phyloP scores from a whole-genome alignment of 2,797 vertebrate species.

The Silurus aristotelis region DNA sequence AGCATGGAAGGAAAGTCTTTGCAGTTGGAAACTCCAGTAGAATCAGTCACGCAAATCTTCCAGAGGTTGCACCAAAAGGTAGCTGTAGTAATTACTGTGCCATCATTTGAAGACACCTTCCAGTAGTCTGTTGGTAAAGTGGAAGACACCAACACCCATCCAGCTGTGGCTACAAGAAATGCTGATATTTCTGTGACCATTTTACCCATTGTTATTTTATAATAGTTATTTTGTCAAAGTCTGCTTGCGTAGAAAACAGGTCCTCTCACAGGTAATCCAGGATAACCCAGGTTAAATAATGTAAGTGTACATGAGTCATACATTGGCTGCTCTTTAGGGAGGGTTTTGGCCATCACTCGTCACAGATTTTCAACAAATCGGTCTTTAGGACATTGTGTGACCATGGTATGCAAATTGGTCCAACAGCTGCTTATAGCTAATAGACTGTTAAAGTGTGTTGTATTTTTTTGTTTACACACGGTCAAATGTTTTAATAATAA shows the following conservation, averaged over 20 bases:
- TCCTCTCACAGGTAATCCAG: conserved; percentile 38
- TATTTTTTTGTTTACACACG: not conserved
- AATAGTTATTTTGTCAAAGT: not conserved
- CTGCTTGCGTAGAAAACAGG: conserved; percentile 23
- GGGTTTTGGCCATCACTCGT: conserved; percentile 26
- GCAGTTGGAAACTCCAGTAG: conserved; percentile 93
- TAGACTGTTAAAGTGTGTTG: not conserved
- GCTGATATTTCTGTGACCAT: conserved; percentile 85
- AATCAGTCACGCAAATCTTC: conserved; percentile 95
- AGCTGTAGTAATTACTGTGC: conserved; percentile 94
- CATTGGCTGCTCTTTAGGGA: conserved; percentile 36
- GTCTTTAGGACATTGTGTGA: conserved; percentile 17
- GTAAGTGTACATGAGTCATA: conserved; percentile 53
- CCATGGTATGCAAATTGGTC: not conserved
- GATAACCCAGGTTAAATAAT: conserved; percentile 53
- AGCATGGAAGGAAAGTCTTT: conserved; percentile 96
- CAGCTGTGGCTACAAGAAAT: conserved; percentile 81
- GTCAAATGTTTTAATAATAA: not conserved
- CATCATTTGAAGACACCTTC: conserved; percentile 93
- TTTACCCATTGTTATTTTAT: conserved; percentile 73
- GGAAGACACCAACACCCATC: conserved; percentile 91
- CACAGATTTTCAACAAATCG: conserved; percentile 16
- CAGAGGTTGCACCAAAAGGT: conserved; percentile 95
- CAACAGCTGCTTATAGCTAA: not conserved
- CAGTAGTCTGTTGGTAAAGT: conserved; percentile 93